Percentiles rank a stretch among this genome's conserved stretches.
These are phyloP conservation scores for Epirrhoe tristata DNA, from an alignment of 2,888 invertebrate genomes.

Conservation along the genomic window DNA sequence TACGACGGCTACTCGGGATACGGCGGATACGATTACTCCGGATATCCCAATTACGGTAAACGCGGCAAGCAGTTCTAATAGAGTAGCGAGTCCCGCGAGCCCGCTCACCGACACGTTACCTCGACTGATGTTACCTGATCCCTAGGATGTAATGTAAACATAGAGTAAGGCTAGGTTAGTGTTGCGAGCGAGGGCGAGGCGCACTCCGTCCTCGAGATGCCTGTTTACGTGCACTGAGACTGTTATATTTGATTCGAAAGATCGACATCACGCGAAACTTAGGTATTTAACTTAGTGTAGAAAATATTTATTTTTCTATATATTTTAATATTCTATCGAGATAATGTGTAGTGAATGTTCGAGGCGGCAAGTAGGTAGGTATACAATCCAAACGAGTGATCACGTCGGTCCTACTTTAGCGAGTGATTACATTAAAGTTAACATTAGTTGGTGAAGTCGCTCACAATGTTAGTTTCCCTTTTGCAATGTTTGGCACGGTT, in stretches of 20 bases:
- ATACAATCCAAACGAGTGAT: conserved; percentile 64
- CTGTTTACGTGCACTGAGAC: conserved; percentile 76
- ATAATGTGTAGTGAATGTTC: conserved; percentile 84
- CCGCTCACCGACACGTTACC: conserved; percentile 84
- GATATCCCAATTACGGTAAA: conserved; percentile 93
- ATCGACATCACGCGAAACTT: conserved; percentile 83
- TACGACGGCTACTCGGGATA: conserved; percentile 92
- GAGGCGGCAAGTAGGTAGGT: conserved; percentile 74
- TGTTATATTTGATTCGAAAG: conserved; percentile 71
- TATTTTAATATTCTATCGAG: conserved; percentile 80
- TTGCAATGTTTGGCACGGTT: conserved; percentile 33
- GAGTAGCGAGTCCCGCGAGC: conserved; percentile 67
- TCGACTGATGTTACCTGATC: conserved; percentile 85
- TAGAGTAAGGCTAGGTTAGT: conserved; percentile 77
- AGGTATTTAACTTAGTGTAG: conserved; percentile 84
- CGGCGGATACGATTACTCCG: conserved; percentile 92
- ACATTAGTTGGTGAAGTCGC: conserved; percentile 24
- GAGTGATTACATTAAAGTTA: conserved; percentile 40
- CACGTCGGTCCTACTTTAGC: conserved; percentile 53
- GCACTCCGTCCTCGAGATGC: conserved; percentile 80
- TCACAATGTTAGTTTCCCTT: conserved; percentile 35
- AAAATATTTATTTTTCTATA: conserved; percentile 85
- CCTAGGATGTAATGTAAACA: conserved; percentile 80
- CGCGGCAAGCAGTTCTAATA: conserved; percentile 84
- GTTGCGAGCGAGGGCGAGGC: conserved; percentile 76